A percentile compares a stretch with the other conserved stretches of the same genome.
Evolutionary conservation across 1,140 invertebrate genomes (phyloP).

Genomic region (Zophobas atratus): DNA sequence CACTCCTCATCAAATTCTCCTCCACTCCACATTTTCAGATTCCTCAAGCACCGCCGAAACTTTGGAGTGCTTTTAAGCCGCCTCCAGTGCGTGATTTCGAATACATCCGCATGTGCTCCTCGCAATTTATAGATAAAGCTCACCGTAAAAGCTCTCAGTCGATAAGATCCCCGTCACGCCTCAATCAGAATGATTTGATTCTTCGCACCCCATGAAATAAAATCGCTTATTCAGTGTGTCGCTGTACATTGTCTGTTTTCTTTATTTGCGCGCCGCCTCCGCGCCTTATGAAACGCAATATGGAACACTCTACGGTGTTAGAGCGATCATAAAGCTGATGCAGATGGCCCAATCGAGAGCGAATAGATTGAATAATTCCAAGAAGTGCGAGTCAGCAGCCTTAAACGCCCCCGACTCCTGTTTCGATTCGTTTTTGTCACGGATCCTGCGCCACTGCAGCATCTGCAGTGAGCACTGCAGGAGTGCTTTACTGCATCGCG

Average conservation of each 20-base stretch:
- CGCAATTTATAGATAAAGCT: constrained; percentile 39
- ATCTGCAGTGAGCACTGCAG: constrained; percentile 42
- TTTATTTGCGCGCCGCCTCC: constrained; percentile 30
- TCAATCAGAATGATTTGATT: constrained; percentile 53
- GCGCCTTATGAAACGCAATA: constrained; percentile 47
- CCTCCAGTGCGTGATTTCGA: constrained; percentile 24
- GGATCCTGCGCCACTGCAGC: constrained; percentile 26
- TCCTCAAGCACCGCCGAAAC: not conserved
- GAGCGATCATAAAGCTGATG: constrained; percentile 49
- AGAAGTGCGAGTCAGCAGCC: constrained; percentile 19
- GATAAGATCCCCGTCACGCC: constrained; percentile 43
- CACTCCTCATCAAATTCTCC: not conserved
- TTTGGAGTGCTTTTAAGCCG: constrained; percentile 16
- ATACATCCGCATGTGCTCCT: constrained; percentile 32
- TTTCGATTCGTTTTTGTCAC: constrained; percentile 19
- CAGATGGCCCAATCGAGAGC: constrained; percentile 38
- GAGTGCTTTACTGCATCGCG: constrained; percentile 9
- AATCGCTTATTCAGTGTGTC: constrained; percentile 53
- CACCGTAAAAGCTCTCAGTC: constrained; percentile 29
- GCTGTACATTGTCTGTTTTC: constrained; percentile 43
- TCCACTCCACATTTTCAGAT: not conserved
- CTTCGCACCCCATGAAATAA: constrained; percentile 48
- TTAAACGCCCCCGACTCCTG: constrained; percentile 8
- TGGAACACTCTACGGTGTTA: constrained; percentile 52
- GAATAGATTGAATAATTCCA: constrained; percentile 40